Evolutionary conservation across 2,113 vertebrate genomes (phyloP).

Genomic region (Brachyistius frenatus): DNA sequence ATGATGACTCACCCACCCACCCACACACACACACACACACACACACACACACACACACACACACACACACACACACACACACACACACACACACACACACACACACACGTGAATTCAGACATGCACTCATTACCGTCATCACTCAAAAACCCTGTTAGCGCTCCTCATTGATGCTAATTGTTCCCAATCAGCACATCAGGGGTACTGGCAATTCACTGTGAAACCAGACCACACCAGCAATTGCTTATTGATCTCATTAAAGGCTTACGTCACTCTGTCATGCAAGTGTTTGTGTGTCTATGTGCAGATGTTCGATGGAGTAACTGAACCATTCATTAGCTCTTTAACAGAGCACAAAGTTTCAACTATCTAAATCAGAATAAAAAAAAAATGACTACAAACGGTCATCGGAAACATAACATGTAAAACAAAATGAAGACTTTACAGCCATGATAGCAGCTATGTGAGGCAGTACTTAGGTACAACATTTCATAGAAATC

Average conservation of each 20-base stretch:
- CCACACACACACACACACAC: slow-evolving; percentile 25
- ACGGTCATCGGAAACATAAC: neutral
- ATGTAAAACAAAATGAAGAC: neutral
- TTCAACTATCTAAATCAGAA: neutral
- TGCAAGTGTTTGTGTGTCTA: slow-evolving; percentile 14
- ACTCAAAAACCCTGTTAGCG: slow-evolving; percentile 66
- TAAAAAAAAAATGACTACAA: neutral
- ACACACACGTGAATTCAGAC: slow-evolving; percentile 52
- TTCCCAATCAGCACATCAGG: slow-evolving; percentile 67
- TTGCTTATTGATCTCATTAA: slow-evolving; percentile 77
- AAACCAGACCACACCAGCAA: slow-evolving; percentile 68
- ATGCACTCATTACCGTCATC: slow-evolving; percentile 60
- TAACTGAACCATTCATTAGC: neutral
- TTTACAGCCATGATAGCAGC: too few relatives aligned
- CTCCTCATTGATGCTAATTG: slow-evolving; percentile 69
- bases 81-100: slow-evolving; percentile 15
- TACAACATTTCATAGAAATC: neutral
- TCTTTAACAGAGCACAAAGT: neutral
- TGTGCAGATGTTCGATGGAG: slow-evolving; percentile 22
- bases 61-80: slow-evolving; percentile 21
- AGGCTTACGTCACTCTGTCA: slow-evolving; percentile 43
- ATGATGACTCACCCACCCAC: slow-evolving; percentile 70
- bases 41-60: slow-evolving; percentile 25
- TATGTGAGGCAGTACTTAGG: too few relatives aligned
- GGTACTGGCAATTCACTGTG: slow-evolving; percentile 58